Evolutionary conservation across 2,113 vertebrate genomes (phyloP).

Genomic region (Machaerirhynchus nigripectus): DNA sequence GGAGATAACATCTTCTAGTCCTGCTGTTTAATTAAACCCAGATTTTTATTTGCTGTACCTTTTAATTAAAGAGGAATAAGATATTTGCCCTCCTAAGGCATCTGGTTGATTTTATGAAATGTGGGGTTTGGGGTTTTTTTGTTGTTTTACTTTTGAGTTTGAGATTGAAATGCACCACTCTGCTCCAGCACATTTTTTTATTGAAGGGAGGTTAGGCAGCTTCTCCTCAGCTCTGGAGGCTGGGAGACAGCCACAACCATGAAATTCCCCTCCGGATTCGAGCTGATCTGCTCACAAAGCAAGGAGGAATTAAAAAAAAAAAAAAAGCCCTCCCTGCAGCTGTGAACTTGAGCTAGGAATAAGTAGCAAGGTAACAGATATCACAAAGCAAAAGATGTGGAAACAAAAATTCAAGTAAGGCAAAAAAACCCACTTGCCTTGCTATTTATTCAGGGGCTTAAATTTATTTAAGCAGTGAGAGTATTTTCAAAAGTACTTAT

Average conservation of each 20-base stretch:
- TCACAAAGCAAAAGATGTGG: not conserved
- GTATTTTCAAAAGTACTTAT: not conserved
- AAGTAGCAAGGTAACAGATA: conserved; percentile 34
- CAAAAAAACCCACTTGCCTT: not conserved
- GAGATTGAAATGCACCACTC: not conserved
- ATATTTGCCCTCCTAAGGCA: conserved; percentile 30
- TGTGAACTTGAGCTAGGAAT: not conserved
- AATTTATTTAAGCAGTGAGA: not conserved
- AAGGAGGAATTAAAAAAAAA: not conserved
- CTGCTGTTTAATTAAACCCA: conserved; percentile 42
- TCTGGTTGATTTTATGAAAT: conserved; percentile 46
- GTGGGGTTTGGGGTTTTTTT: not conserved
- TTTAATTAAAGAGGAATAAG: conserved; percentile 59
- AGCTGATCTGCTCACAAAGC: not conserved
- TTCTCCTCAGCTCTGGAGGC: not conserved
- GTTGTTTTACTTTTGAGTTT: not conserved
- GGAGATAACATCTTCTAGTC: conserved; percentile 17
- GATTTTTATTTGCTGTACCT: conserved; percentile 51
- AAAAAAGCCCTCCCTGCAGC: not conserved
- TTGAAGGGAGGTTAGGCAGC: not conserved
- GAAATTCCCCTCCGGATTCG: not conserved
- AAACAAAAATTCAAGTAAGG: not conserved
- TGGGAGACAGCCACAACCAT: not conserved
- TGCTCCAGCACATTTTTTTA: not conserved
- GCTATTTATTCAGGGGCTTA: not conserved